phyloP scores from a whole-genome alignment of 2,113 vertebrate genomes.

The Andinoacara biseriatus region DNA sequence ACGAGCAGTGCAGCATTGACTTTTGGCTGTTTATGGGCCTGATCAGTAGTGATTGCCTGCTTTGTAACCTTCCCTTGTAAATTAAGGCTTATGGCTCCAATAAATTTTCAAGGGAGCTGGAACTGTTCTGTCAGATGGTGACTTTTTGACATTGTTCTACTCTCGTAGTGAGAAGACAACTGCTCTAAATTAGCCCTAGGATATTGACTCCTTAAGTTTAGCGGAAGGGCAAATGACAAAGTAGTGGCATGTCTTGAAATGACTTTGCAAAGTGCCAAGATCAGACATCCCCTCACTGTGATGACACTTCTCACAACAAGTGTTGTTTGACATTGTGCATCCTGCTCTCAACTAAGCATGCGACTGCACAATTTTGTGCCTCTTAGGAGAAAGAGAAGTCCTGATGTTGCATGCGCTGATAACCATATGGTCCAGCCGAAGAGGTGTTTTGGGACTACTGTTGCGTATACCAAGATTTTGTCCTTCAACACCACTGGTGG shows the following conservation, averaged over 20 bases:
- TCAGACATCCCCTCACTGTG: slow-evolving; percentile 52
- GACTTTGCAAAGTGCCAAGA: slow-evolving; percentile 68
- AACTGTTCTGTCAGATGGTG: slow-evolving; percentile 41
- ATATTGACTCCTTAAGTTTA: slow-evolving; percentile 69
- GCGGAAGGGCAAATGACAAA: slow-evolving; percentile 61
- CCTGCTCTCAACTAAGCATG: slow-evolving; percentile 39
- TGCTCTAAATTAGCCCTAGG: slow-evolving; percentile 59
- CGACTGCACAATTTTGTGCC: slow-evolving; percentile 40
- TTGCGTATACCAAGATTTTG: slow-evolving; percentile 32
- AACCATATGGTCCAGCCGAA: slow-evolving; percentile 58
- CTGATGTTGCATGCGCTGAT: slow-evolving; percentile 58
- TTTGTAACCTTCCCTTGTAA: slow-evolving; percentile 73
- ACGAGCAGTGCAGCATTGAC: slow-evolving; percentile 40
- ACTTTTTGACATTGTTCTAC: slow-evolving; percentile 71
- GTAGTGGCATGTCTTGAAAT: slow-evolving; percentile 47
- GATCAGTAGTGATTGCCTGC: slow-evolving; percentile 71
- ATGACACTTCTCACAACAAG: slow-evolving; percentile 65
- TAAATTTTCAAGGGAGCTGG: slow-evolving; percentile 64
- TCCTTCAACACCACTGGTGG: slow-evolving; percentile 59
- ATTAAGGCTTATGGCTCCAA: slow-evolving; percentile 66
- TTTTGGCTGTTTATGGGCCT: slow-evolving; percentile 62
- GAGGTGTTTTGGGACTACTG: slow-evolving; percentile 25
- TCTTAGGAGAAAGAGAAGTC: slow-evolving; percentile 46
- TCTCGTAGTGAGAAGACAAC: slow-evolving; percentile 65
- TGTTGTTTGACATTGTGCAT: slow-evolving; percentile 66